Base-by-base conservation (phyloP, 1,140 invertebrate species). In the Procambarus virginalis region DNA sequence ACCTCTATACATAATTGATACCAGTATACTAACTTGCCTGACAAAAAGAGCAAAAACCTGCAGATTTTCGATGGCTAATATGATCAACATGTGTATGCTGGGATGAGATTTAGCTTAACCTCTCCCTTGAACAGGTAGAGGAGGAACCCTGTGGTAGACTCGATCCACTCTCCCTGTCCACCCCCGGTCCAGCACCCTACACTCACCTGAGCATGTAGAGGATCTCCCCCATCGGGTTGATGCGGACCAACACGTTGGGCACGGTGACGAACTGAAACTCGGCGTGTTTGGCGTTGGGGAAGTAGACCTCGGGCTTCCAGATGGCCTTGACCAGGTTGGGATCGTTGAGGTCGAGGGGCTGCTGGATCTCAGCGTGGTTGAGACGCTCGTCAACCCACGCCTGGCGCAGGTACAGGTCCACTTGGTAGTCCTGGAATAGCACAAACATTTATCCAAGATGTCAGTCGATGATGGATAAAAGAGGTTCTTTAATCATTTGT, bases 291-390 rank as follows among this genome's bases (percentile, higher is more conserved):
- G 96, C 96, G 93, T 96, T 96, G 46, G 95, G 94, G 92, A 96
- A 96, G 93, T 96, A 96, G 3, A 96, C 95, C 93, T 96, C 96
- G 0, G 96, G 96, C 84, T 96, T 95, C 96, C 96, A 96, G 80
- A 96, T 95, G 70, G 94, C 94, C 90, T 95, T 95, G 0, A 96
- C 95, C 46, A 96, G 92, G 87, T 95, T 95, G 2, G 95, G 95
- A 92, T 96, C 95, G 90, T 95, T 95, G 8, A 96, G 92, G 88
- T 95, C 94, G 8, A 95, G 92, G 0, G 95, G 93, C 84, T 94
- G 93, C 4, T 94, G 94, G 46, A 95, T 94, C 70, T 95, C 94
- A 5, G 94, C 92, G 90, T 95, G 94, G 81, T 93, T 93, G 34
- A 96, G 92, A 68, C 95, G 92, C 82, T 94, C 93, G 91, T 96